Conservation (phyloP, 2,888 invertebrate genomes). For the Chaetogeoica ovagalla region DNA sequence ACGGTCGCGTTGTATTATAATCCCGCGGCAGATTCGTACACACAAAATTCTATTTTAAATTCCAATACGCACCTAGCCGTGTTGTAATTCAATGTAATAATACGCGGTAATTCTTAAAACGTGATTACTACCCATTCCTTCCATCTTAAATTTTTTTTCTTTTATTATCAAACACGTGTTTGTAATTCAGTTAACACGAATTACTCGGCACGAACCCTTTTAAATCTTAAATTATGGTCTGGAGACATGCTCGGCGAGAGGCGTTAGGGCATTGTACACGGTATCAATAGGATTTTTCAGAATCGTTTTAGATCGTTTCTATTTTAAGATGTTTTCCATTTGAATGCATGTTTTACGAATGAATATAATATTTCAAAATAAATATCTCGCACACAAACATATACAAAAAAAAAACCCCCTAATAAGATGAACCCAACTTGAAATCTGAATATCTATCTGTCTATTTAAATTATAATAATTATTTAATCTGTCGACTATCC, state of each 20-base stretch:
- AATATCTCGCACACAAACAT: too few relatives aligned
- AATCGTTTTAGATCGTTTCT: neutral
- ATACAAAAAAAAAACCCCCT: too few relatives aligned
- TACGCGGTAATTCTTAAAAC: slow-evolving; percentile 24
- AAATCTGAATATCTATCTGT: too few relatives aligned
- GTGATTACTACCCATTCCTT: slow-evolving; percentile 35
- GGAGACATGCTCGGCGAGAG: neutral
- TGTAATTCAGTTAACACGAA: slow-evolving; percentile 33
- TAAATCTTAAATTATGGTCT: neutral
- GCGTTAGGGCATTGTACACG: neutral
- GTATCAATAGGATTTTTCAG: slow-evolving; percentile 9
- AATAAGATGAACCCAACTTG: too few relatives aligned
- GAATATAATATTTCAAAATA: neutral
- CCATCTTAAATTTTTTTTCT: slow-evolving; percentile 36
- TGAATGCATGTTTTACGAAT: neutral
- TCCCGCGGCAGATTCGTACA: neutral
- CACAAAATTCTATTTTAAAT: neutral
- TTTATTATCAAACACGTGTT: slow-evolving; percentile 29
- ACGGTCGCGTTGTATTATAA: neutral
- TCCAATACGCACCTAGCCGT: neutral
- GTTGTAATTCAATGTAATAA: neutral
- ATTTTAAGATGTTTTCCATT: neutral
- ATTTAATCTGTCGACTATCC: neutral
- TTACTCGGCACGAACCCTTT: slow-evolving; percentile 20
- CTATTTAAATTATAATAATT: neutral